These are phyloP conservation scores for Calameuta idolon DNA, from an alignment of 2,888 invertebrate species.

Conservation along the genomic window DNA sequence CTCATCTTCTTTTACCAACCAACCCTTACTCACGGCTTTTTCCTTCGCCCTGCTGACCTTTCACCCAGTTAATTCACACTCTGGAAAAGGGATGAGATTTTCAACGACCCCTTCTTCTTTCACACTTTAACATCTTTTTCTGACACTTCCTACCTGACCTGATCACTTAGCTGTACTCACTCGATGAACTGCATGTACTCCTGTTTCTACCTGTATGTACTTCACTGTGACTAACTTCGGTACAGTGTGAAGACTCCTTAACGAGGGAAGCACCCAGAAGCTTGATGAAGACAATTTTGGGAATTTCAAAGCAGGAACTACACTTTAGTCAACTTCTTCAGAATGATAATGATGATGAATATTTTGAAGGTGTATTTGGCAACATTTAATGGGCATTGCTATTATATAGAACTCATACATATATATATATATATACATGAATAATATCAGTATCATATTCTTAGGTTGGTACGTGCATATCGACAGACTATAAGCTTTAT, in stretches of 20 bases:
- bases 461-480: neutral
- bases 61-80: neutral
- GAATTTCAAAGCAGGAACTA: neutral
- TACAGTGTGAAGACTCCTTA: neutral
- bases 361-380: neutral
- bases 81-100: neutral
- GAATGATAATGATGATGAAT: neutral
- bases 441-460: neutral
- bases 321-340: neutral
- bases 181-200: neutral
- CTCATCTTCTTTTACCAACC: constrained; percentile 30
- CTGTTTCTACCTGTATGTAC: neutral
- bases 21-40: constrained; percentile 26
- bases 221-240: neutral
- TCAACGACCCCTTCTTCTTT: constrained; percentile 13
- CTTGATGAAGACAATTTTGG: neutral
- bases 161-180: neutral
- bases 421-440: neutral
- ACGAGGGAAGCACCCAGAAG: neutral
- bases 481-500: constrained; percentile 15
- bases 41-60: constrained; percentile 15
- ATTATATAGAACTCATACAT: neutral
- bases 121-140: constrained; percentile 29
- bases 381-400: neutral
- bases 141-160: constrained; percentile 1